Evolutionary conservation across 2,888 invertebrate genomes (phyloP).

Genomic region (Camponotus fellah): DNA sequence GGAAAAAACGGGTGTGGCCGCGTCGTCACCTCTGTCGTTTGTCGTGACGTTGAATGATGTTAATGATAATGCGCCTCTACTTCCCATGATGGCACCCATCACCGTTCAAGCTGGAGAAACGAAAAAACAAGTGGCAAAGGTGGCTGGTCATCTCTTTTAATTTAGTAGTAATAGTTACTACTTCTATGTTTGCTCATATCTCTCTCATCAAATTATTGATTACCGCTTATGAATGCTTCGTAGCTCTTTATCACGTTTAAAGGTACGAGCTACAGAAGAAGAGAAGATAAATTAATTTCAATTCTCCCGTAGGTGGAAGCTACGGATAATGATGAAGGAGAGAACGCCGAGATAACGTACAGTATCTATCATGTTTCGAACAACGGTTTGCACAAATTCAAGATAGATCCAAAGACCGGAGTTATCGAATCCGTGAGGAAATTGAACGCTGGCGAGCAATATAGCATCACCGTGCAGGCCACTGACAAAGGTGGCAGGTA

Average conservation of each 20-base stretch:
- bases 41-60: constrained; percentile 93
- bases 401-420: constrained; percentile 93
- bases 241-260: background rate
- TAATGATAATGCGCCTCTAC: constrained; percentile 94
- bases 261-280: background rate
- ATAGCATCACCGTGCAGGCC: constrained; percentile 95
- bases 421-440: constrained; percentile 93
- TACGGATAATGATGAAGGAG: constrained; percentile 94
- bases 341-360: constrained; percentile 93
- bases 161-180: background rate
- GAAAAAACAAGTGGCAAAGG: constrained; percentile 90
- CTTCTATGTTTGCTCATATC: background rate
- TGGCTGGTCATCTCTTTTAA: constrained; percentile 78
- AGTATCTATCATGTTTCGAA: constrained; percentile 96
- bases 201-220: background rate
- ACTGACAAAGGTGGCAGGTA: constrained; percentile 93
- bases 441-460: constrained; percentile 94
- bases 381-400: constrained; percentile 95
- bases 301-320: constrained; percentile 89
- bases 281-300: constrained; percentile 4
- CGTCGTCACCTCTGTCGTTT: constrained; percentile 93
- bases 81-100: constrained; percentile 93
- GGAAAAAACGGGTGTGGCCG: constrained; percentile 92
- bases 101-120: constrained; percentile 93
- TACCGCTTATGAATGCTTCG: background rate